Evolutionary conservation across 2,113 vertebrate species (phyloP), one percentile per base, ranked within the genome.

Genomic region (Triplophysa tibetana): DNA sequence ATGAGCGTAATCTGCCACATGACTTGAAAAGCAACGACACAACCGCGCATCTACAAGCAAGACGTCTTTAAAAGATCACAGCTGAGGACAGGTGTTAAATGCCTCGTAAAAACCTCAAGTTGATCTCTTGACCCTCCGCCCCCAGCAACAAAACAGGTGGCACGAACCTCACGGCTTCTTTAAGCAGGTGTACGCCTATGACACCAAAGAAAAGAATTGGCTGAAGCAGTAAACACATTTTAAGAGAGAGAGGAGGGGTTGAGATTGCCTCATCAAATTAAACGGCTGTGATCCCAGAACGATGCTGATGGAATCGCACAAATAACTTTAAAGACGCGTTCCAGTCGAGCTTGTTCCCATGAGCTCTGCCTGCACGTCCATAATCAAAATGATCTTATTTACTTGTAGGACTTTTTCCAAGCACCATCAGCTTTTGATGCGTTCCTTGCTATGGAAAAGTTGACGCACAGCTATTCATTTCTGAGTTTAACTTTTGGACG

Each of bases 131-230:
- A 62, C 63, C 52, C 50, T 38, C n/a, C 19, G 7, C 43, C 56
- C 17, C 4, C 38, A 23, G 8, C 45, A 29, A 81, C 70, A 43
- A 64, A 68, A 81, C 79, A 75, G 64, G 72, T 81, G 38, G 43
- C 54, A 45, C 64, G 62, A 61, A 62, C 64, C 41, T 19, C 79
- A 38, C 23, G 19, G 24, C 56, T 58, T 58, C 13, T 48, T 45
- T 61, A 16, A 48, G 72, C 79, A 75, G 64, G 65, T 66, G 50
- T 19, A 21, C 38, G 1, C 38, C 62, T n/a, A 26, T 75, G 61
- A 77, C 75, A 65, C 74, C 58, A 67, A 12, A 75, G 79, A 26
- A 56, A 81, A 75, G 79, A 38, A 62, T 21, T 19, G 24, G 54
- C 54, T 52, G 19, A n/a, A 75, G 72, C 9, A 43, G 62, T 58